phyloP scores from a whole-genome alignment of 2,888 invertebrate species.

The Philhelius pedissequus region DNA sequence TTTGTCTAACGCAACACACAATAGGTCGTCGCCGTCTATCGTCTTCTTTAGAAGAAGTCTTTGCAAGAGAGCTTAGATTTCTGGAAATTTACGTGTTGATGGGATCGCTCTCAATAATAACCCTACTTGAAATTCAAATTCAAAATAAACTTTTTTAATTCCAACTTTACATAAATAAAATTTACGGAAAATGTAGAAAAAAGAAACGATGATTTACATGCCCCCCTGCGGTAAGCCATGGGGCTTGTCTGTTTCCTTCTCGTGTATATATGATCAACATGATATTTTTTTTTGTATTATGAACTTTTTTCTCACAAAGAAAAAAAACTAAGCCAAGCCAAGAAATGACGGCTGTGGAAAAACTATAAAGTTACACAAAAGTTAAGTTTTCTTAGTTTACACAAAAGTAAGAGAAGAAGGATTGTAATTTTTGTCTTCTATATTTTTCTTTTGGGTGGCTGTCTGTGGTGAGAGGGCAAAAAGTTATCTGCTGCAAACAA shows the following conservation, averaged over 20 bases:
- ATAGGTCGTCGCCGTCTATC: background rate
- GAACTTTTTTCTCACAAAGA: background rate
- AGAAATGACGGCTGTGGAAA: slow-evolving; percentile 10
- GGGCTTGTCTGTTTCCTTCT: background rate
- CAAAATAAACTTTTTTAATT: slow-evolving; percentile 49
- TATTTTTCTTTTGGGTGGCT: background rate
- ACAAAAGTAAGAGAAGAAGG: slow-evolving; percentile 2
- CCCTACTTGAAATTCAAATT: slow-evolving; percentile 44
- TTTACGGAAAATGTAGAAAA: background rate
- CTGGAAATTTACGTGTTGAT: slow-evolving; percentile 26
- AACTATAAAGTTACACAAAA: slow-evolving; percentile 27
- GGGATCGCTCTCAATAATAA: slow-evolving; percentile 20
- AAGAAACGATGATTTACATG: slow-evolving; percentile 22
- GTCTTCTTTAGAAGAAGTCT: too few species aligned
- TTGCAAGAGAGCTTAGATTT: slow-evolving; percentile 18
- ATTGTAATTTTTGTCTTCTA: background rate
- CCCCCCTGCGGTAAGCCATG: background rate
- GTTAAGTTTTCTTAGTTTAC: slow-evolving; percentile 14
- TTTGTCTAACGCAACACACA: slow-evolving; percentile 19
- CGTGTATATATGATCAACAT: slow-evolving; percentile 1
- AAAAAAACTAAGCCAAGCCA: slow-evolving; percentile 1
- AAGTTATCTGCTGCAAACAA: background rate
- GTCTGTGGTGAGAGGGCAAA: background rate
- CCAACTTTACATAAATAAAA: slow-evolving; percentile 50
- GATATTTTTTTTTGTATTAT: background rate